Percentiles rank a stretch among this genome's conserved stretches.
These are phyloP conservation scores for Morelia viridis DNA, from an alignment of 2,797 vertebrate species.

Conservation along the genomic window DNA sequence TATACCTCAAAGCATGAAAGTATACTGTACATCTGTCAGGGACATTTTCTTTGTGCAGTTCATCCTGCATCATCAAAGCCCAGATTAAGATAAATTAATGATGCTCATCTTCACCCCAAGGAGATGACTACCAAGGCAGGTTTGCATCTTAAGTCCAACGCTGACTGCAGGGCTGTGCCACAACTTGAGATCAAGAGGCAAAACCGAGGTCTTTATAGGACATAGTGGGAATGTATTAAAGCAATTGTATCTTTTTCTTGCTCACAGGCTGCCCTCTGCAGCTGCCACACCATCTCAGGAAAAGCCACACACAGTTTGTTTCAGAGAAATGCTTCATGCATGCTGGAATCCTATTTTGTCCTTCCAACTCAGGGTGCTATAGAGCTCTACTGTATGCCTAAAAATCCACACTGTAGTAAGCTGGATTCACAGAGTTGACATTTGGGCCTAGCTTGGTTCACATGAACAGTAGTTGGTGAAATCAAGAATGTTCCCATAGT, in stretches of 20 bases:
- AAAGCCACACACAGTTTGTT: not conserved
- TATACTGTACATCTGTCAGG: not conserved
- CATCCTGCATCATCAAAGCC: slow-evolving; percentile 37
- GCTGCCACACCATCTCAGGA: not conserved
- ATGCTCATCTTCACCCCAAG: not conserved
- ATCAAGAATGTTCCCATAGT: not conserved
- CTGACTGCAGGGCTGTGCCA: not conserved
- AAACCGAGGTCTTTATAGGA: not conserved
- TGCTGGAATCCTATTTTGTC: not conserved
- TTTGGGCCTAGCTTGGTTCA: not conserved
- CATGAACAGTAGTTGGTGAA: not conserved
- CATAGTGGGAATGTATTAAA: no score
- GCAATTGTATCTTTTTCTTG: not conserved
- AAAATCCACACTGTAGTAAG: not conserved
- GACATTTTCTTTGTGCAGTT: slow-evolving; percentile 35
- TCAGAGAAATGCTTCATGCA: not conserved
- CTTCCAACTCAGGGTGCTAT: not conserved
- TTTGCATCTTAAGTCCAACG: slow-evolving; percentile 8
- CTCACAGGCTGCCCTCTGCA: not conserved
- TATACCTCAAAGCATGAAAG: slow-evolving; percentile 8
- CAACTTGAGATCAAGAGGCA: not conserved
- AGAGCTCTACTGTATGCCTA: not conserved
- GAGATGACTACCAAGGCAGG: not conserved
- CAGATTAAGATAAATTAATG: slow-evolving; percentile 2
- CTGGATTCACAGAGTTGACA: slow-evolving; percentile 23